Evolutionary conservation across 2,113 vertebrate species (phyloP).

Genomic region (Balaeniceps rex): DNA sequence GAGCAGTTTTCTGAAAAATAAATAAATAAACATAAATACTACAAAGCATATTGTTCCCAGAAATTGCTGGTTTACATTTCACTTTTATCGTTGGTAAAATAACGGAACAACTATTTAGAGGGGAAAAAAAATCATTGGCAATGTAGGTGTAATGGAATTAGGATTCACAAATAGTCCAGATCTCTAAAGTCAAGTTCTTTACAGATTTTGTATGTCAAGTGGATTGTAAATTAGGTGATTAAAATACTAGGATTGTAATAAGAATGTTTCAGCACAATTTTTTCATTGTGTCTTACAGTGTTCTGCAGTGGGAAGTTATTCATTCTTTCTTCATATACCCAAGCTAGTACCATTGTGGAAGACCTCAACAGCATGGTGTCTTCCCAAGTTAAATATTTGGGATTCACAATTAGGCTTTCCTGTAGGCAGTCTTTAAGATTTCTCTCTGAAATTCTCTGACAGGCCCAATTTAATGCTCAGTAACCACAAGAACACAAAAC

Average conservation of each 20-base stretch:
- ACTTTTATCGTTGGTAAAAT: neutral
- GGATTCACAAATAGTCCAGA: neutral
- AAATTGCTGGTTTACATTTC: neutral
- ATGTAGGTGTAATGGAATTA: neutral
- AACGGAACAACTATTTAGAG: neutral
- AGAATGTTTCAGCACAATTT: neutral
- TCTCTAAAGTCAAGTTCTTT: neutral
- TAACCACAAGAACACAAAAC: neutral
- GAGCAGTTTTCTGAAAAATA: conserved; percentile 16
- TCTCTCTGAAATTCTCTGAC: neutral
- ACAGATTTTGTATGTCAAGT: neutral
- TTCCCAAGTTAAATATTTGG: neutral
- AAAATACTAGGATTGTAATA: neutral
- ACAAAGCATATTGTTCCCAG: neutral
- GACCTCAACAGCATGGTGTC: neutral
- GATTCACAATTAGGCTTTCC: neutral
- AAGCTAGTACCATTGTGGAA: neutral
- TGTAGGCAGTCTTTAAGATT: neutral
- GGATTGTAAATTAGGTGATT: neutral
- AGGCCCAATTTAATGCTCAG: neutral
- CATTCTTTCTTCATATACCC: neutral
- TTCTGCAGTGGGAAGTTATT: neutral
- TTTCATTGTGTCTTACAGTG: neutral
- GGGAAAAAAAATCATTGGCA: neutral
- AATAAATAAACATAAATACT: neutral